A percentile compares a stretch with the other conserved stretches of the same genome.
These are phyloP conservation scores for Abrostola tripartita DNA, from an alignment of 2,888 invertebrate genomes.

Conservation along the genomic window DNA sequence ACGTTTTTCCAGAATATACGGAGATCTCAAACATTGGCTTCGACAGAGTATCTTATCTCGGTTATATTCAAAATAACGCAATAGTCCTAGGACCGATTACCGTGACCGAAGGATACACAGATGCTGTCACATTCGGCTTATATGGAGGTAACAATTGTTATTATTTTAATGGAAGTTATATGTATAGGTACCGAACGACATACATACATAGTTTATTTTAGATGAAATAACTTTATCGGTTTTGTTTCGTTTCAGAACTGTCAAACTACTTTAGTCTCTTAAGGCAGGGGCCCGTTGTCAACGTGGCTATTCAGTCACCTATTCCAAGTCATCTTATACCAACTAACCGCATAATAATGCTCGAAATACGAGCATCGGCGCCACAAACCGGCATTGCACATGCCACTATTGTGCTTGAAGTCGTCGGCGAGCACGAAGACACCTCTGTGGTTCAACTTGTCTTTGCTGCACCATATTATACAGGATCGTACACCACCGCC, in stretches of 20 bases:
- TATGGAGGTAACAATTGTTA: slow-evolving; percentile 30
- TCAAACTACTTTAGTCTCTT: slow-evolving; percentile 37
- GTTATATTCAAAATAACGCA: slow-evolving; percentile 30
- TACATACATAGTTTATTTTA: too few relatives aligned
- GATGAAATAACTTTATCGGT: too few relatives aligned
- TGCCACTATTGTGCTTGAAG: slow-evolving; percentile 52
- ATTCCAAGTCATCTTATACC: slow-evolving; percentile 53
- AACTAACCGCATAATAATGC: slow-evolving; percentile 42
- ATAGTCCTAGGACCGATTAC: slow-evolving; percentile 49
- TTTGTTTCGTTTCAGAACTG: slow-evolving; percentile 44
- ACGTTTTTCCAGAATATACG: slow-evolving; percentile 12
- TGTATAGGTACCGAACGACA: too few relatives aligned
- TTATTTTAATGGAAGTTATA: too few relatives aligned
- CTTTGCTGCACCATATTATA: slow-evolving; percentile 53
- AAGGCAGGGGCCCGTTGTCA: slow-evolving; percentile 32
- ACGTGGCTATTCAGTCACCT: slow-evolving; percentile 23
- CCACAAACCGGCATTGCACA: slow-evolving; percentile 39
- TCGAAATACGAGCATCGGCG: slow-evolving; percentile 53
- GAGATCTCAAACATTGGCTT: slow-evolving; percentile 29
- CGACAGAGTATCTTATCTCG: slow-evolving; percentile 36
- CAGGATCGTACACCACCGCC: slow-evolving; percentile 42
- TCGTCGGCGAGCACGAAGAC: slow-evolving; percentile 22
- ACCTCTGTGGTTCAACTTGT: slow-evolving; percentile 28
- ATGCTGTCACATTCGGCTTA: slow-evolving; percentile 48
- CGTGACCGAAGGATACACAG: slow-evolving; percentile 54